Evolutionary conservation across 2,888 invertebrate species (phyloP), one percentile per base, ranked within the genome.

Genomic region (Luffia ferchaultella): DNA sequence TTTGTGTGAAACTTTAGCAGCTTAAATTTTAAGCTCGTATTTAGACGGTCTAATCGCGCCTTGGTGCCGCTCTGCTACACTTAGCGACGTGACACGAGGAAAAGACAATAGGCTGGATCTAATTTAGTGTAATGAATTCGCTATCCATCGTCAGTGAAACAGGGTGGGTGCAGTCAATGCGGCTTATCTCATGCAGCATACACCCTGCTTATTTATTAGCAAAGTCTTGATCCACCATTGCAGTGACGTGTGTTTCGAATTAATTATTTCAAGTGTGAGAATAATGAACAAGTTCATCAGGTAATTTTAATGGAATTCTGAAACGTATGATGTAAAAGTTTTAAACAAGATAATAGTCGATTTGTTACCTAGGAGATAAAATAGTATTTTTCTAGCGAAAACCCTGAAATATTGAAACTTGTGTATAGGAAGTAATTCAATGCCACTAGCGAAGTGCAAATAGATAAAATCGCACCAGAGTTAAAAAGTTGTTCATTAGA

Each of bases 131-230:
- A 68, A 70, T 68, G 65, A 58, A 54, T 55, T 61, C 57, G 65
- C 59, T 64, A 64, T 64, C 67, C 69, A 65, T 63, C 58, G 62
- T 56, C 60, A 60, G 65, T 18, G 48, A 15, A n/a, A 5, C 30
- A 16, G 40, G 12, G 15, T 15, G 15, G 16, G 30, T n/a, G 30
- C 40, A 16, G 48, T 46, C 16, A 17, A 41, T 19, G 54, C 56
- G 68, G 70, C 76, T 83, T 83, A 84, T 84, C 83, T 70, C 70
- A 62, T 62, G 65, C 63, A 67, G 65, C 76, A 75, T 76, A 79
- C 76, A 65, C 76, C 68, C 67, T 76, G 80, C 77, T 73, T 83
- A 79, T 80, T 82, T 77, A 79, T 74, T 72, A 68, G 66, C 65
- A 70, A 67, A 3, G 30, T 72, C 67, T n/a, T n/a, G n/a, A n/a